Evolutionary conservation across 2,888 invertebrate species (phyloP).

Genomic region (Vesta saturnalis): DNA sequence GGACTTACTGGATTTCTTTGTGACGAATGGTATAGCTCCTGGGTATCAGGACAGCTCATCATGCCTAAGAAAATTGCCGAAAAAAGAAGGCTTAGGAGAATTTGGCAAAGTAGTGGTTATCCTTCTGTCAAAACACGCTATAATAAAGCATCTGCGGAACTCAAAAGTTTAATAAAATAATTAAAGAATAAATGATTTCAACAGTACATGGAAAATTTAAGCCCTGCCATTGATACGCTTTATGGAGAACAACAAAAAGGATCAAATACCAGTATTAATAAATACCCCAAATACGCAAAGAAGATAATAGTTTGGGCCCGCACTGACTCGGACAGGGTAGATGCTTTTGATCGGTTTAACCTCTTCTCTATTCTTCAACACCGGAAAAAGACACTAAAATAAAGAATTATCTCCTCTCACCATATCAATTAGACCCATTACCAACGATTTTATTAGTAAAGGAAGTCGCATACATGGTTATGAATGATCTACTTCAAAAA

Average conservation of each 20-base stretch:
- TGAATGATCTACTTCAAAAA: no score
- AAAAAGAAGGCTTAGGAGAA: slow-evolving; percentile 1
- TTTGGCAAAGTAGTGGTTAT: no score
- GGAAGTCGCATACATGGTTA: no score
- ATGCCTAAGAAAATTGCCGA: neutral
- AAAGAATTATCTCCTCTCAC: neutral
- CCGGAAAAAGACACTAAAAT: neutral
- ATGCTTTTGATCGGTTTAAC: neutral
- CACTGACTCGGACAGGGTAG: neutral
- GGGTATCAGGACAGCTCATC: neutral
- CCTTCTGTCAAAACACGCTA: neutral
- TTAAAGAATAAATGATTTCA: neutral
- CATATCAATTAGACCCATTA: no score
- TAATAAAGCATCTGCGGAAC: neutral
- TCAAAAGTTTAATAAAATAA: neutral
- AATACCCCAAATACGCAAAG: neutral
- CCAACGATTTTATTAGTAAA: no score
- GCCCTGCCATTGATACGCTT: neutral
- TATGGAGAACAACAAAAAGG: neutral
- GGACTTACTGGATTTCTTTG: neutral
- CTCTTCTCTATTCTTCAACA: neutral
- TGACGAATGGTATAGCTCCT: neutral
- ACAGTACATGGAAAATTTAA: neutral
- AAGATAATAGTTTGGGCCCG: neutral
- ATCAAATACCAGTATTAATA: neutral